Evolutionary conservation across 2,888 invertebrate species (phyloP).

Genomic region (Eilema sororculum): DNA sequence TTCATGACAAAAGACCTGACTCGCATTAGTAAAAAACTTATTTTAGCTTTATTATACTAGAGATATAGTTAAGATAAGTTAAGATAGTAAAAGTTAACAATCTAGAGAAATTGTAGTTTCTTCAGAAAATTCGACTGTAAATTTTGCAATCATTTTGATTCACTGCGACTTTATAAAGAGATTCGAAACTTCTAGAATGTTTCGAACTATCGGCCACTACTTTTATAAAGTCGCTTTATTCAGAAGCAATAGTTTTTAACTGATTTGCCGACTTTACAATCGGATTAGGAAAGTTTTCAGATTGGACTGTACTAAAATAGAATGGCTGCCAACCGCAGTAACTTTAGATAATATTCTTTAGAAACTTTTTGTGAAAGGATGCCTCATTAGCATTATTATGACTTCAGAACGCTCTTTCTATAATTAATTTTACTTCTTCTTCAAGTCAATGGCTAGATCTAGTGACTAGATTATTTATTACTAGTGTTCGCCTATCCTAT

Average conservation of each 20-base stretch:
- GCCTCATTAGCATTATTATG: neutral
- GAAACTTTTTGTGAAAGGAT: neutral
- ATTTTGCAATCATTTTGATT: neutral
- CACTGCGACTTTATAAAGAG: neutral
- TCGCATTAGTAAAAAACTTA: too few species aligned
- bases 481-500: neutral
- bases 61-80: neutral
- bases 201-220: conserved; percentile 16
- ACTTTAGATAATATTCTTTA: neutral
- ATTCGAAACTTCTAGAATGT: neutral
- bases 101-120: neutral
- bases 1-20: too few species aligned
- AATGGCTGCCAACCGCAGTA: neutral
- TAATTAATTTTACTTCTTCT: neutral
- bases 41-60: too few species aligned
- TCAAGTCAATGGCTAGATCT: too few species aligned
- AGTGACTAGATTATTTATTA: too few species aligned
- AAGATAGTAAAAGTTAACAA: neutral
- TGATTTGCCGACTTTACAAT: conserved; percentile 3
- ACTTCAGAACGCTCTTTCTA: neutral
- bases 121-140: neutral
- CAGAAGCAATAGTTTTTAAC: conserved; percentile 8
- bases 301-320: neutral
- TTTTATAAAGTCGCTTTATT: conserved; percentile 6
- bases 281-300: neutral